phyloP scores from a whole-genome alignment of 1,140 invertebrate genomes.

The Drosophila ercepeae region DNA sequence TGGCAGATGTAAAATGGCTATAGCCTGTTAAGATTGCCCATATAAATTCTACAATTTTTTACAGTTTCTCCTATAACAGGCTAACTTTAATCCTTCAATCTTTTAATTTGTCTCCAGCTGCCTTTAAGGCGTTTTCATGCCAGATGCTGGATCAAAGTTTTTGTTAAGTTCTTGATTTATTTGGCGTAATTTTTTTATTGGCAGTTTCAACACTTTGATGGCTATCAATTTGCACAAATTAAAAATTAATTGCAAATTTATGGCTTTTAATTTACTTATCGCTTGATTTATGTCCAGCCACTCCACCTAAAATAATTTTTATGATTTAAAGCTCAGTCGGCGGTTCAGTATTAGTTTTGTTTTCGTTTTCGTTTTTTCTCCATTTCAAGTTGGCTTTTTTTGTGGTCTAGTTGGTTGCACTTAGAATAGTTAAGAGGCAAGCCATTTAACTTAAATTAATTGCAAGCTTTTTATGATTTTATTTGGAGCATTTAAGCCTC shows the following conservation, averaged over 20 bases:
- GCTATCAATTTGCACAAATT: conserved; percentile 80
- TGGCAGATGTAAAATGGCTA: conserved; percentile 36
- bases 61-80: not conserved
- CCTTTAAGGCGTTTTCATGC: conserved; percentile 22
- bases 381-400: conserved; percentile 10
- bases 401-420: conserved; percentile 49
- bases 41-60: not conserved
- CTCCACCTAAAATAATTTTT: conserved; percentile 32
- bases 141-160: conserved; percentile 34
- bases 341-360: conserved; percentile 13
- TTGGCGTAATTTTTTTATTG: conserved; percentile 58
- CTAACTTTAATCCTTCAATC: conserved; percentile 2
- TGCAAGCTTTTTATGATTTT: conserved; percentile 45
- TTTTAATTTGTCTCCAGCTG: conserved; percentile 31
- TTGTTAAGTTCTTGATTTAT: conserved; percentile 62
- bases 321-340: conserved; percentile 53
- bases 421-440: conserved; percentile 57
- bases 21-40: conserved; percentile 12
- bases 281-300: conserved; percentile 68
- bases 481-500: conserved; percentile 13
- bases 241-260: conserved; percentile 83
- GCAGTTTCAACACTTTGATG: conserved; percentile 62
- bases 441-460: conserved; percentile 61
- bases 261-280: conserved; percentile 81
- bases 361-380: not conserved